phyloP scores from a whole-genome alignment of 2,113 vertebrate species.

The Rhinopithecus roxellana region DNA sequence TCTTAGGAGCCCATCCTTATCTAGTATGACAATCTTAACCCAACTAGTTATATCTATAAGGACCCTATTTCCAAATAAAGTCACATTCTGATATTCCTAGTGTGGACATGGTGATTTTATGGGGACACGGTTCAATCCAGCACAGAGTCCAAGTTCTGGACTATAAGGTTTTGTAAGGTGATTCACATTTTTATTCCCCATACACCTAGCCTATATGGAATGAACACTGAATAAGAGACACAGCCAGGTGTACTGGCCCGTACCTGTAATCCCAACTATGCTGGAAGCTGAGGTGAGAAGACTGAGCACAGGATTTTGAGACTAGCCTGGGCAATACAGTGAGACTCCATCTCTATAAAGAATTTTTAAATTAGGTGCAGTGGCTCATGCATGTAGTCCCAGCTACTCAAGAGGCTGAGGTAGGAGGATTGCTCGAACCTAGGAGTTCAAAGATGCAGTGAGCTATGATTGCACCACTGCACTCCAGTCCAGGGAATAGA shows the following conservation, averaged over 20 bases:
- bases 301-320: neutral
- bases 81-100: neutral
- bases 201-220: neutral
- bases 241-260: neutral
- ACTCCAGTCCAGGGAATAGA: neutral
- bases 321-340: neutral
- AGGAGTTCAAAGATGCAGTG: neutral
- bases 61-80: neutral
- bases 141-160: neutral
- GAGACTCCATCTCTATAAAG: neutral
- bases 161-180: neutral
- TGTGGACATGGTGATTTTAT: neutral
- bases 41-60: neutral
- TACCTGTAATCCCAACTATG: neutral
- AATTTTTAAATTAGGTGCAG: neutral
- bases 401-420: neutral
- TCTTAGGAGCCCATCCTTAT: neutral
- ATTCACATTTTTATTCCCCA: neutral
- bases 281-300: neutral
- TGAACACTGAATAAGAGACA: conserved; percentile 4
- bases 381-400: neutral
- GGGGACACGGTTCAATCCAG: neutral
- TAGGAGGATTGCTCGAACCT: neutral
- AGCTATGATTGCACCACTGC: neutral
- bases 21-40: neutral